These are phyloP conservation scores for Bufotes viridis DNA, from an alignment of 2,797 vertebrate genomes.

Conservation along the genomic window DNA sequence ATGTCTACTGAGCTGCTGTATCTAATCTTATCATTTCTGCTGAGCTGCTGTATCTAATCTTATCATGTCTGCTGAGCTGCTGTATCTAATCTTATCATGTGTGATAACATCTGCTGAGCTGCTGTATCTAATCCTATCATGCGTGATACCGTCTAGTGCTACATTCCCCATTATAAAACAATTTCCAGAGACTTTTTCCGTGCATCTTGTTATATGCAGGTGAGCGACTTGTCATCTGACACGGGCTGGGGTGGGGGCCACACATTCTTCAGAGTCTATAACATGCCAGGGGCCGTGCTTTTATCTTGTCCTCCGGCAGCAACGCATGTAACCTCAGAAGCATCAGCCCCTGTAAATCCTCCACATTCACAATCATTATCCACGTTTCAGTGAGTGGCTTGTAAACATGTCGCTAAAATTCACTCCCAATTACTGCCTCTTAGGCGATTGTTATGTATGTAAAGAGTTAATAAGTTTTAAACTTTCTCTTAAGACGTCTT, in stretches of 20 bases:
- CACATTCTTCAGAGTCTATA: constrained; percentile 23
- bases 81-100: no score
- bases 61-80: not conserved
- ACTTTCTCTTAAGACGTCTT: not conserved
- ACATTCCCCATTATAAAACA: not conserved
- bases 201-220: constrained; percentile 4
- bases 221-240: constrained; percentile 23
- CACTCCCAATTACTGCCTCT: constrained; percentile 1
- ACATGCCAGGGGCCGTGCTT: not conserved
- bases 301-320: constrained; percentile 20
- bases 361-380: constrained; percentile 23
- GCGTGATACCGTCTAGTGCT: not conserved
- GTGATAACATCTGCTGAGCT: no score
- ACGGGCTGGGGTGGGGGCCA: constrained; percentile 12
- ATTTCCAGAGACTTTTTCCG: not conserved
- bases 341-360: constrained; percentile 17
- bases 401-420: not conserved
- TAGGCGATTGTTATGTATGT: not conserved
- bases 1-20: not conserved
- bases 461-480: no score
- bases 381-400: not conserved
- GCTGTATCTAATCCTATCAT: no score
- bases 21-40: not conserved
- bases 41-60: not conserved
- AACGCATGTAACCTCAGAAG: constrained; percentile 16